Evolutionary conservation across 2,113 vertebrate species (phyloP), one percentile per base, ranked within the genome.

Genomic region (Ptychochromis oligacanthus): DNA sequence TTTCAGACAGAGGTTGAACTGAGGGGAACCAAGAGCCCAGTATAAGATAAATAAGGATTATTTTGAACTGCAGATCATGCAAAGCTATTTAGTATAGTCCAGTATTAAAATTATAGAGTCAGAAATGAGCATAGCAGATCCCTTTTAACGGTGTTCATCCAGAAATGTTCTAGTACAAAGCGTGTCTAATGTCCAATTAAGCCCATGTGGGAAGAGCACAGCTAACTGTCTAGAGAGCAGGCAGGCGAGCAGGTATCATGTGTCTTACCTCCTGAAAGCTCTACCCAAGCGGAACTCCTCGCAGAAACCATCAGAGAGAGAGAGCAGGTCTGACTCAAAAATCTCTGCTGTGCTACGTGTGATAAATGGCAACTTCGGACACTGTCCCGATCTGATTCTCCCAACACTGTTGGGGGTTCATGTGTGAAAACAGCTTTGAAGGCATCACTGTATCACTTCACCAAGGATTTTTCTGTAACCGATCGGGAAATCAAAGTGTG

Each of bases 401-500:
- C 26, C 46, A 72, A n/a, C 46, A 72, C 24, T 54, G 46, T 34
- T n/a, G 26, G 26, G 46, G 46, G 67, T 72, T 72, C 46, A 54
- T n/a, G 46, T 34, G 67, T 72, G 46, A 72, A 54, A 54, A 72
- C 43, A 72, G 46, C 67, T 72, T 72, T 72, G 26, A 72, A 72
- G 46, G n/a, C 65, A 59, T 24, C 6, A 52, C n/a, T 22, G 6
- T 26, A 43, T 20, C 17, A 38, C 26, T 81, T 31, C 28, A 31
- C 46, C 2, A 4, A 43, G 38, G 38, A 38, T 7, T 56, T 72
- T 75, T 57, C 28, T 57, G 57, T 28, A 65, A 77, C 22, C 34
- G 26, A 76, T 67, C 52, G 18, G 61, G 54, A 58, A 81, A 77
- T 84, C 65, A 80, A 64, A 87, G 81, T 24, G 79, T 85, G 46